Evolutionary conservation across 2,888 invertebrate species (phyloP).

Genomic region (Aphodius sticticus): DNA sequence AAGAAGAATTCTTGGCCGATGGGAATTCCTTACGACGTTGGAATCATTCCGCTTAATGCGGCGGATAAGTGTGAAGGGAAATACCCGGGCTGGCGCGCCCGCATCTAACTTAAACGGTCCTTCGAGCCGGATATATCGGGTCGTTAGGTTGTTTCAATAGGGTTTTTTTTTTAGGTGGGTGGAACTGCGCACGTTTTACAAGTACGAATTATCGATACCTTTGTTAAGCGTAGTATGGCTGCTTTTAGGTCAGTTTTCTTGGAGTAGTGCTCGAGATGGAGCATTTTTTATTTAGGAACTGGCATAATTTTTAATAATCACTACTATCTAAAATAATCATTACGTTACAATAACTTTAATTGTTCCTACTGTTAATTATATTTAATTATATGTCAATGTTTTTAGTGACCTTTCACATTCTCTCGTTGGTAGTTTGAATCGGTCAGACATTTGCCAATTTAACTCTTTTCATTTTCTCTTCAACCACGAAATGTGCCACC

Average conservation of each 20-base stretch:
- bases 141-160: neutral
- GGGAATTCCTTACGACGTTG: neutral
- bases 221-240: neutral
- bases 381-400: too few relatives aligned
- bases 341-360: too few relatives aligned
- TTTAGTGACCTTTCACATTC: too few relatives aligned
- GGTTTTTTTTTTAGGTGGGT: neutral
- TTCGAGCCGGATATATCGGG: constrained; percentile 4
- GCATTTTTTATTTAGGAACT: too few relatives aligned
- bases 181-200: neutral
- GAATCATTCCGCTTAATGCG: neutral
- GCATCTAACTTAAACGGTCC: neutral
- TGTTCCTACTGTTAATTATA: too few relatives aligned
- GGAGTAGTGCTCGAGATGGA: too few relatives aligned
- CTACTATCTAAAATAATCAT: too few relatives aligned
- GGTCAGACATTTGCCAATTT: too few relatives aligned
- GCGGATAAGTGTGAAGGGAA: neutral
- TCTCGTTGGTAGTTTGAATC: too few relatives aligned
- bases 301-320: too few relatives aligned
- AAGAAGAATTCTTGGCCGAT: neutral
- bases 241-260: neutral
- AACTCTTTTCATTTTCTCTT: too few relatives aligned
- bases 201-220: neutral
- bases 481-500: too few relatives aligned
- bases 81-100: neutral